These are phyloP conservation scores for Polyommatus icarus DNA, from an alignment of 2,888 invertebrate genomes.

Conservation along the genomic window DNA sequence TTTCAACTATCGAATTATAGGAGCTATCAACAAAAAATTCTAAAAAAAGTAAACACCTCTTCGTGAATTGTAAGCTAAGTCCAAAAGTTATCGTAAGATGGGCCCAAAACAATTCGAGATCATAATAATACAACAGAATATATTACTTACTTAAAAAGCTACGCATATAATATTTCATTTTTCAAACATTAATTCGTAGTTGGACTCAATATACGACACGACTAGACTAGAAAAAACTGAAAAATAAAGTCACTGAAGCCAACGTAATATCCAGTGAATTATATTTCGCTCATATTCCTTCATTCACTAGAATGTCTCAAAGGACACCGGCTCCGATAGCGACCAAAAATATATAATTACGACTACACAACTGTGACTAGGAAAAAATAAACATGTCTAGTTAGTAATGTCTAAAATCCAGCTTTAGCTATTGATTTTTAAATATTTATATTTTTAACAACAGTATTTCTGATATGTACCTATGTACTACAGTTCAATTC, in stretches of 20 bases:
- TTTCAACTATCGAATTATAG: too few relatives aligned
- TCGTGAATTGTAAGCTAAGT: background rate
- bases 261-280: background rate
- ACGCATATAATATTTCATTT: slow-evolving; percentile 8
- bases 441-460: background rate
- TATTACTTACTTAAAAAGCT: background rate
- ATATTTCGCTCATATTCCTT: background rate
- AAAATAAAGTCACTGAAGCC: background rate
- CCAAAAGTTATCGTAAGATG: slow-evolving; percentile 13
- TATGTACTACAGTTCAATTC: background rate
- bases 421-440: background rate
- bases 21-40: background rate
- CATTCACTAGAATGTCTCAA: too few relatives aligned
- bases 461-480: background rate
- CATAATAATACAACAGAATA: background rate
- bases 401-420: background rate
- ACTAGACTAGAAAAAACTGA: slow-evolving; percentile 23
- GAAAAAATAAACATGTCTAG: background rate
- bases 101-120: slow-evolving; percentile 1
- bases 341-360: too few relatives aligned
- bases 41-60: background rate
- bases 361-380: too few relatives aligned
- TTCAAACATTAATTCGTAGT: slow-evolving; percentile 21
- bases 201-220: slow-evolving; percentile 13
- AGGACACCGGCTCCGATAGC: too few relatives aligned